Evolutionary conservation across 2,888 invertebrate genomes (phyloP), one percentile per base, ranked within the genome.

Genomic region (Drosophila nigritarsus): DNA sequence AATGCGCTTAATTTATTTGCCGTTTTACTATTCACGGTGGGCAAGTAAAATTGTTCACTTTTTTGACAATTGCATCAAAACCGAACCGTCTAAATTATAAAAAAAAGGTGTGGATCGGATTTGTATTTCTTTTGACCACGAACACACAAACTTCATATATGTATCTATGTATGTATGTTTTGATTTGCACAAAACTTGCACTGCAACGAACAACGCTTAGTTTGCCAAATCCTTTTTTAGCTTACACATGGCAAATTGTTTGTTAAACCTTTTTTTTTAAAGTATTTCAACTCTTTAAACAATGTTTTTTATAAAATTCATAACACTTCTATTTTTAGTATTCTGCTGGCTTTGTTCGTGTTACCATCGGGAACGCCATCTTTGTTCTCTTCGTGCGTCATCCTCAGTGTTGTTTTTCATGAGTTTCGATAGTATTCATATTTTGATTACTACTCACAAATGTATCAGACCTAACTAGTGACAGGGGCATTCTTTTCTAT

Each of bases 381-480:
- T 81, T 81, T 79, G 82, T 82, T 81, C 80, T 81, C 72, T 82
- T 82, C 80, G 80, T 81, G 80, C 79, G 80, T 81, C 82, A 82
- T 72, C 65, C 48, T 55, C 63, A 81, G 79, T 32, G 80, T 66
- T 81, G 80, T 29, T n/a, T 63, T 73, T 42, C 6, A 30, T 45
- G 2, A 32, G 51, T 60, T 58, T 81, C 79, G 82, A 79, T 79
- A 81, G 54, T 50, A 50, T 20, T 24, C 18, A 20, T 1, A 20
- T 48, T 29, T 80, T 63, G 80, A 70, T 66, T 20, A 30, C 30
- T 15, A 50, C 20, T 78, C 2, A 27, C 8, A 18, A 51, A 13
- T 20, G 8, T 18, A n/a, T 34, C 18, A 24, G 34, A n/a, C 34
- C 32, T 15, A 27, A 27, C 5, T 13, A 40, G 29, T n/a, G 20